These are phyloP conservation scores for Drosophila nigromelanica DNA, from an alignment of 1,140 invertebrate genomes.

Conservation along the genomic window DNA sequence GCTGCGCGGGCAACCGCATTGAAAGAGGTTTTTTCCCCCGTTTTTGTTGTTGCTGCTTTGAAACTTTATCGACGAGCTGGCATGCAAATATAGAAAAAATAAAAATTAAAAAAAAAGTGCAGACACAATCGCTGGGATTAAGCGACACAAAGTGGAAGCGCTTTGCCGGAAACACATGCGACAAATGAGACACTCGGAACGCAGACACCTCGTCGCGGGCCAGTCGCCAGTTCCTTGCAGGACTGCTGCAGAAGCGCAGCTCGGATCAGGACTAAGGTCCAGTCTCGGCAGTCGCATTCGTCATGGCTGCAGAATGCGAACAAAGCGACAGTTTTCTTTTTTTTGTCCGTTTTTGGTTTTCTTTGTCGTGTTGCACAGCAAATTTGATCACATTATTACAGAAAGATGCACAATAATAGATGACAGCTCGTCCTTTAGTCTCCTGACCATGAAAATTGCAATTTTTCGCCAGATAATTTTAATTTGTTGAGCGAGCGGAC, in stretches of 20 bases:
- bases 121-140: constrained; percentile 42
- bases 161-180: constrained; percentile 65
- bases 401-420: constrained; percentile 43
- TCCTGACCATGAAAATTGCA: constrained; percentile 63
- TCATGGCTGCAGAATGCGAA: background rate
- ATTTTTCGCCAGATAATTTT: constrained; percentile 72
- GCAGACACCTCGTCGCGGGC: constrained; percentile 38
- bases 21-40: constrained; percentile 20
- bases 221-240: no score
- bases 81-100: constrained; percentile 36
- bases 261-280: background rate
- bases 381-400: constrained; percentile 72
- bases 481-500: constrained; percentile 6
- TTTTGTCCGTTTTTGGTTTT: constrained; percentile 11
- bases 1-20: constrained; percentile 37
- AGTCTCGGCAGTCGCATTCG: constrained; percentile 3
- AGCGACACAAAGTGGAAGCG: constrained; percentile 46
- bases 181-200: constrained; percentile 58
- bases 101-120: background rate
- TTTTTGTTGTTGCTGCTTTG: constrained; percentile 7
- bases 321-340: constrained; percentile 11
- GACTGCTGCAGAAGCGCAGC: no score
- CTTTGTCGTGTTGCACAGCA: constrained; percentile 2
- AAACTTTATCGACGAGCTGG: constrained; percentile 39
- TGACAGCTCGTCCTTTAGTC: background rate